These are phyloP conservation scores for Podarcis muralis DNA, from an alignment of 2,113 vertebrate species.

Conservation along the genomic window DNA sequence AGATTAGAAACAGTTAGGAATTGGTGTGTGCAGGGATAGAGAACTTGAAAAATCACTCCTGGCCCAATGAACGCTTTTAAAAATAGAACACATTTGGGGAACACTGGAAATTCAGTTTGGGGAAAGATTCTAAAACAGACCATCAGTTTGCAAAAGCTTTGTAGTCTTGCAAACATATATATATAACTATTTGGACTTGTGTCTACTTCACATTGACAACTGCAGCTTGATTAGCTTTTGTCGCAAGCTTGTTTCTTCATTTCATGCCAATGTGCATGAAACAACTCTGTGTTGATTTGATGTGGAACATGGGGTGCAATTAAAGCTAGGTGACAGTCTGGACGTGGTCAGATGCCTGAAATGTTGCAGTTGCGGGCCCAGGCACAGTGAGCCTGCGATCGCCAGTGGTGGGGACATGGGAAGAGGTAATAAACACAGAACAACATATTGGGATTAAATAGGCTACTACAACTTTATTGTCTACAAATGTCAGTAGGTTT, in stretches of 20 bases:
- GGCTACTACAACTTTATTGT: too few species aligned
- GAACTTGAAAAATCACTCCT: background rate
- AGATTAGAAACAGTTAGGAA: conserved; percentile 28
- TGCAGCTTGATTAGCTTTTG: background rate
- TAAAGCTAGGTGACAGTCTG: background rate
- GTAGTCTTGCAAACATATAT: background rate
- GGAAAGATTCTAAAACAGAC: background rate
- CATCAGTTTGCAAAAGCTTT: background rate
- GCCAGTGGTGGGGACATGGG: too few species aligned
- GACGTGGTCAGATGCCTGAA: background rate
- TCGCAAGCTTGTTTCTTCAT: background rate
- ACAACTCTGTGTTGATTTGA: background rate
- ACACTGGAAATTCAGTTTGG: background rate
- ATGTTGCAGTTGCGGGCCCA: background rate
- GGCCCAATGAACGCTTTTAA: background rate
- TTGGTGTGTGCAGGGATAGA: background rate
- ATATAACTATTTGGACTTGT: background rate
- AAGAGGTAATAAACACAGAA: too few species aligned
- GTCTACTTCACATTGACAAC: background rate
- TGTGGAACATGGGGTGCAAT: background rate
- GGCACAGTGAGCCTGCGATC: too few species aligned
- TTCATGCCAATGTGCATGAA: background rate
- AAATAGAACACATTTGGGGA: background rate
- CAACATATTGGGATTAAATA: too few species aligned
- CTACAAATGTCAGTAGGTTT: too few species aligned